These are phyloP conservation scores for Tribolium freemani DNA, from an alignment of 2,888 invertebrate species.

Conservation along the genomic window DNA sequence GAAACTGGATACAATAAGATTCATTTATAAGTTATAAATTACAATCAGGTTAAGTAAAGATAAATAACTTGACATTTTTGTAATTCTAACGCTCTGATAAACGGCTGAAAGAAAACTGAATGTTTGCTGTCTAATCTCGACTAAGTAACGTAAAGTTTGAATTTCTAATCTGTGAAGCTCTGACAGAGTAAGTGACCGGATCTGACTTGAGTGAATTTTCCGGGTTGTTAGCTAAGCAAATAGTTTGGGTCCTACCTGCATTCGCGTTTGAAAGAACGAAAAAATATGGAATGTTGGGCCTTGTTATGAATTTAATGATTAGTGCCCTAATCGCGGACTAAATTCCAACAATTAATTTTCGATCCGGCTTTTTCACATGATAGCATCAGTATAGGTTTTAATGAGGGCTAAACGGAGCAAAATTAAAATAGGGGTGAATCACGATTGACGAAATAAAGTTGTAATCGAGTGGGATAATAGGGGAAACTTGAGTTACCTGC, in stretches of 20 bases:
- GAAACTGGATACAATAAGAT: no score
- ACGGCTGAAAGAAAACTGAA: no score
- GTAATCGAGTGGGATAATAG: conserved; percentile 56
- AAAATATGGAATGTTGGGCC: not conserved
- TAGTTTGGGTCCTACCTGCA: not conserved
- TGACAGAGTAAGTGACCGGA: not conserved
- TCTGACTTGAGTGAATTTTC: not conserved
- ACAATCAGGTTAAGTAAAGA: no score
- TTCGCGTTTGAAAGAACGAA: not conserved
- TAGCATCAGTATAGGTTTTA: conserved; percentile 46
- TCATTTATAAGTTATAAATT: no score
- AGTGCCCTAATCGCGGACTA: conserved; percentile 11
- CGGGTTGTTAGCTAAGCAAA: not conserved
- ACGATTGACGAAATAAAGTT: conserved; percentile 59
- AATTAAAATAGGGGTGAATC: conserved; percentile 58
- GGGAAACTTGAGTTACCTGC: conserved; percentile 40
- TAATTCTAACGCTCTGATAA: no score
- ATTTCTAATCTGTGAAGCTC: not conserved
- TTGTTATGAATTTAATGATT: not conserved
- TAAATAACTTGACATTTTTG: no score
- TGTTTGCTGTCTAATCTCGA: not conserved
- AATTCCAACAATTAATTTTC: conserved; percentile 35
- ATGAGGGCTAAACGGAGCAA: conserved; percentile 51
- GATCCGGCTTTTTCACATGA: conserved; percentile 48
- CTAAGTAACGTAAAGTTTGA: not conserved